Evolutionary conservation across 2,113 vertebrate species (phyloP).

Genomic region (Ciconia boyciana): DNA sequence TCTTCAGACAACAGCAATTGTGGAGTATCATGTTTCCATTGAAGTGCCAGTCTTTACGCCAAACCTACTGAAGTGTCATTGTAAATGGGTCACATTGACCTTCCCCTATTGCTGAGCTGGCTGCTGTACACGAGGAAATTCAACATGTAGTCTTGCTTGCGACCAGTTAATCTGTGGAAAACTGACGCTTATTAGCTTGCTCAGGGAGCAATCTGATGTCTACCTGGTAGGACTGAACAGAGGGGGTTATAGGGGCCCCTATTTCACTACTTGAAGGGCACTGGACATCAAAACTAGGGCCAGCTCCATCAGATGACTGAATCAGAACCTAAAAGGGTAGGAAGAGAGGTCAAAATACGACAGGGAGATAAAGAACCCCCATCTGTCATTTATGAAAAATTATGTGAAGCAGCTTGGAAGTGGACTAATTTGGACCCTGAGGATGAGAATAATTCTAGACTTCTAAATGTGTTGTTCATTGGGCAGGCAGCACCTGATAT

Average conservation of each 20-base stretch:
- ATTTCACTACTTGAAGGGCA: neutral
- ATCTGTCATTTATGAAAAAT: no score
- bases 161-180: neutral
- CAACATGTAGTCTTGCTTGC: neutral
- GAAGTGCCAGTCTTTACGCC: neutral
- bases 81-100: rapidly evolving
- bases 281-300: neutral
- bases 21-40: neutral
- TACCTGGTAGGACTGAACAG: neutral
- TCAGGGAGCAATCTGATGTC: neutral
- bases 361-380: no score
- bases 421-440: no score
- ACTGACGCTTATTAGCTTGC: neutral
- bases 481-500: no score
- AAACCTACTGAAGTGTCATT: neutral
- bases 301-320: neutral
- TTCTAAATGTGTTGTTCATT: no score
- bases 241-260: neutral
- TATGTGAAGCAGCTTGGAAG: no score
- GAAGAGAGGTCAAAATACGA: neutral
- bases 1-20: neutral
- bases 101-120: neutral
- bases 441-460: no score
- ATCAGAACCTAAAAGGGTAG: neutral
- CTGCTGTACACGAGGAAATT: neutral